Conservation (phyloP, 2,113 vertebrate species). For the Morone chrysops region DNA sequence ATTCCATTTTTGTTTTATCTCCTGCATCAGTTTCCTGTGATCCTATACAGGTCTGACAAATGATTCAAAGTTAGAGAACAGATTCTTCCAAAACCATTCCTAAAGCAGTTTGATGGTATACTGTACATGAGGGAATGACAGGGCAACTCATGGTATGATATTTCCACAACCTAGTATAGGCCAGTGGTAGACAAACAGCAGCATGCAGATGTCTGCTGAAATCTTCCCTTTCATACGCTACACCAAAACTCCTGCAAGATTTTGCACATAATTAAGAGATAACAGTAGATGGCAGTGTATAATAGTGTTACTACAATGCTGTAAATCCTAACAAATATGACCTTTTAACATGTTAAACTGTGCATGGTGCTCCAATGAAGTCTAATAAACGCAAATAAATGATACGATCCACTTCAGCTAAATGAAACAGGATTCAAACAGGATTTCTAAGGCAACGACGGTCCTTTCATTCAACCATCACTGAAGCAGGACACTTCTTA, state of each 20-base stretch:
- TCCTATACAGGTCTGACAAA: background rate
- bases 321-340: background rate
- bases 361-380: background rate
- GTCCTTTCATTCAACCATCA: background rate
- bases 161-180: background rate
- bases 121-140: background rate
- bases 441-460: no score
- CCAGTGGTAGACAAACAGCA: background rate
- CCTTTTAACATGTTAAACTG: background rate
- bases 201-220: background rate
- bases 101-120: background rate
- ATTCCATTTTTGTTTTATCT: background rate
- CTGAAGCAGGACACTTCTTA: background rate
- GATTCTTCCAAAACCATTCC: no score
- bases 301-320: background rate
- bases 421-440: background rate
- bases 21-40: background rate
- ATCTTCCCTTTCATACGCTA: background rate
- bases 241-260: no score
- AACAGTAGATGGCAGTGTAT: background rate
- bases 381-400: background rate
- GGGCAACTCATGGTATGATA: background rate
- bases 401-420: background rate
- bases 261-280: background rate
- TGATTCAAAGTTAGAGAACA: no score